Conservation (phyloP, 2,113 vertebrate genomes). For the Centrocercus urophasianus region DNA sequence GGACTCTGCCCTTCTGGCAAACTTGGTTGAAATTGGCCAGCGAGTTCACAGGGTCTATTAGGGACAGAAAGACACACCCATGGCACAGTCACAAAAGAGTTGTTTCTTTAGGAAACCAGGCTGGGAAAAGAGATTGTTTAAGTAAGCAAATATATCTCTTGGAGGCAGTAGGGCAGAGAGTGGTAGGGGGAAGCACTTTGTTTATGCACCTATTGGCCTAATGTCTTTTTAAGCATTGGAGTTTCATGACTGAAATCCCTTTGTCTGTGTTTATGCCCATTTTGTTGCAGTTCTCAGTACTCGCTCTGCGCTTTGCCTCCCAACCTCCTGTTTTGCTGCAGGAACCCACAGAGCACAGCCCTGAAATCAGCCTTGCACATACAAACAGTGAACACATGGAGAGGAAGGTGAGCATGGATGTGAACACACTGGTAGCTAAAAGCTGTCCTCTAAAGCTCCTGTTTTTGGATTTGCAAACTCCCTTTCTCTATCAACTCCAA, state of each 20-base stretch:
- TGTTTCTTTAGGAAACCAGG: constrained; percentile 49
- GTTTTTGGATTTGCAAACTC: constrained; percentile 23
- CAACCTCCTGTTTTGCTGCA: not conserved
- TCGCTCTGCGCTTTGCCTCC: not conserved
- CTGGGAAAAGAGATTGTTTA: not conserved
- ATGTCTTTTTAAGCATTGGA: not conserved
- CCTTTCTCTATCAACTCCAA: constrained; percentile 3
- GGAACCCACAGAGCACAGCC: not conserved
- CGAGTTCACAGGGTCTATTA: constrained; percentile 33
- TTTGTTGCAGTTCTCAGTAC: not conserved
- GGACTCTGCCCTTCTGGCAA: constrained; percentile 27
- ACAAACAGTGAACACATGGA: not conserved
- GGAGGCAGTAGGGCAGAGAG: constrained; percentile 2
- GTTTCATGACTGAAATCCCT: constrained; percentile 34
- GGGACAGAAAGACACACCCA: constrained; percentile 35
- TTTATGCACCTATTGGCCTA: constrained; percentile 22
- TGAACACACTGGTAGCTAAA: not conserved
- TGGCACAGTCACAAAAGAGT: not conserved
- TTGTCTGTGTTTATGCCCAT: not conserved
- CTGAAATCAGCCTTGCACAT: not conserved
- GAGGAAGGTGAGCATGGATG: not conserved
- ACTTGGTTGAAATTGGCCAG: not conserved
- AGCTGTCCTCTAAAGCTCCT: not conserved
- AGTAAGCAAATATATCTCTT: constrained; percentile 35
- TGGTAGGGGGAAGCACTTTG: not conserved